These are phyloP conservation scores for Netta rufina DNA, from an alignment of 2,797 vertebrate genomes.

Conservation along the genomic window DNA sequence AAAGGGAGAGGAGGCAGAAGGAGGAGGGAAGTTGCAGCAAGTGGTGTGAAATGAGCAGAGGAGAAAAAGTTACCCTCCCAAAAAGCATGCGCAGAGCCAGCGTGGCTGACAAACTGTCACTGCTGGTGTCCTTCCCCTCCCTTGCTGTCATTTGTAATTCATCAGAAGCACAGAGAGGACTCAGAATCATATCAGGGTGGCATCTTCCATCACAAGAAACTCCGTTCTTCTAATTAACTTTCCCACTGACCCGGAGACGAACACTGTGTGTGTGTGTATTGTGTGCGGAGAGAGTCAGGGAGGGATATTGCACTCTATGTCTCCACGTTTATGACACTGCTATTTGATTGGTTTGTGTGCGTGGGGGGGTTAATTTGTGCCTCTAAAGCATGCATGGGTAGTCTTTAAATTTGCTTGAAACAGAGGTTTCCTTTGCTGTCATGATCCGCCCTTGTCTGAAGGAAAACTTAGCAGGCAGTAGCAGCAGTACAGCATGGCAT, in stretches of 20 bases:
- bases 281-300: neutral
- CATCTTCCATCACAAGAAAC: conserved; percentile 77
- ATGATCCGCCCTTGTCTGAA: conserved; percentile 47
- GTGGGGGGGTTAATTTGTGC: conserved; percentile 75
- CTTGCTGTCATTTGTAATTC: conserved; percentile 83
- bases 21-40: neutral
- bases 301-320: conserved; percentile 57
- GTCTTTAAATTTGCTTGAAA: conserved; percentile 80
- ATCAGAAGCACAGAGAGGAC: conserved; percentile 74
- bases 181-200: conserved; percentile 76
- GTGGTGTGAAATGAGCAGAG: conserved; percentile 9
- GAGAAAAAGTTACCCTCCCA: conserved; percentile 34
- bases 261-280: conserved; percentile 58
- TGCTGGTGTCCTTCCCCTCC: conserved; percentile 81
- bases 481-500: neutral
- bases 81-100: neutral
- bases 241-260: conserved; percentile 87
- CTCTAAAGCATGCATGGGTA: conserved; percentile 87
- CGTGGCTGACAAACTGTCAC: conserved; percentile 76
- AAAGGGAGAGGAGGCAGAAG: neutral
- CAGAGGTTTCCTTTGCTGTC: conserved; percentile 41
- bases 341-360: conserved; percentile 78
- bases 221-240: conserved; percentile 89
- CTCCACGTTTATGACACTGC: conserved; percentile 74
- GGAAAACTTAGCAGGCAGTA: neutral